phyloP scores from a whole-genome alignment of 2,113 vertebrate genomes.

The Aegypius monachus region DNA sequence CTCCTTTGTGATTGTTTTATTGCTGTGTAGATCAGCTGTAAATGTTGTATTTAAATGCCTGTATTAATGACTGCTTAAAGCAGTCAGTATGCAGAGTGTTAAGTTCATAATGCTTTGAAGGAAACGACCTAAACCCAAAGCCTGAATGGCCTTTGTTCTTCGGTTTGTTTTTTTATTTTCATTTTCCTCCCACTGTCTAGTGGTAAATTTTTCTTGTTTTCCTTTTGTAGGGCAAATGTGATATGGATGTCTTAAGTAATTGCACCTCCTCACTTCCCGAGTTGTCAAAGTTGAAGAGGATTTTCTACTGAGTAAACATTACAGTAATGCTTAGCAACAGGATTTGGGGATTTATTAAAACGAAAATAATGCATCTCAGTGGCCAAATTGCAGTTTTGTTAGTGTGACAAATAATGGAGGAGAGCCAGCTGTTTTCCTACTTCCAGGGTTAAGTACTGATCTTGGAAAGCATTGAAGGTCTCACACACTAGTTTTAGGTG shows the following conservation, averaged over 20 bases:
- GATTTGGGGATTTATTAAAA: background rate
- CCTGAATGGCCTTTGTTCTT: background rate
- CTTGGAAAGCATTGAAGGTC: background rate
- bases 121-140: background rate
- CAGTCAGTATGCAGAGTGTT: background rate
- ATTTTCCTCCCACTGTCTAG: background rate
- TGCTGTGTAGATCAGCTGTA: background rate
- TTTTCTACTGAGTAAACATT: constrained; percentile 6
- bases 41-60: background rate
- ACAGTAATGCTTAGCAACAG: background rate
- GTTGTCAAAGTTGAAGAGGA: background rate
- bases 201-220: background rate
- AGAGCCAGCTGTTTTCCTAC: background rate
- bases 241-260: background rate
- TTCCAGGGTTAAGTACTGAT: background rate
- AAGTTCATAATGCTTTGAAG: background rate
- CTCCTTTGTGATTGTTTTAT: background rate
- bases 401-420: background rate
- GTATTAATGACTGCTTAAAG: background rate
- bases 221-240: background rate
- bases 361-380: background rate
- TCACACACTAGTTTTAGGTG: background rate
- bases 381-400: background rate
- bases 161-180: background rate
- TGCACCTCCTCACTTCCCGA: background rate